Base-by-base conservation (phyloP, 1,140 invertebrate genomes). In the Pseudomyrmex concolor region DNA sequence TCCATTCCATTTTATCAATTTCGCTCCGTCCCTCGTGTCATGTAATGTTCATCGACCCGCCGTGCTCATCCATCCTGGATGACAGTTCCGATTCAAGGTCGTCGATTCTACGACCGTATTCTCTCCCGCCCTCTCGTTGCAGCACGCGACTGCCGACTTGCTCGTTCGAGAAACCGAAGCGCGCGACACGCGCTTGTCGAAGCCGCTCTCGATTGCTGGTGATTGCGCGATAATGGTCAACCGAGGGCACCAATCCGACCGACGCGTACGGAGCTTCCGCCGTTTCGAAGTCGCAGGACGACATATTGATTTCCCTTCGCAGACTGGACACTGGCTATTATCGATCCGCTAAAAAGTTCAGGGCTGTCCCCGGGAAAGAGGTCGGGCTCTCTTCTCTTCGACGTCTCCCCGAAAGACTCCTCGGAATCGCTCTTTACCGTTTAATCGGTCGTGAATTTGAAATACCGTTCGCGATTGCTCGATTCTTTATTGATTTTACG, bases 271-370 rank as follows among this genome's bases (percentile, higher is more conserved):
- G 64, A 78, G 66, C 70, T 63, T 34, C 85, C 54, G 82, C 71
- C 81, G 86, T 87, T 34, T 89, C 71, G 89, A 91, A 89, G 90
- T 89, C 86, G 63, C 88, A 92, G 91, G 89, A 92, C 90, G 78
- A 92, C 84, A 90, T 91, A 92, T 92, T 92, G 91, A 92, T 92
- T 91, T 88, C 84, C 34, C 72, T 88, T 89, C 76, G 80, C 81
- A 81, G 86, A 92, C 90, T 89, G 91, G 89, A 92, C 89, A 91
- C 87, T 90, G 83, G 84, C 77, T 76, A 86, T 89, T 92, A 93
- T 93, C 91, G 91, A 93, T 92, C 91, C 76, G 86, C 64, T 90
- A 87, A 91, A 93, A 92, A 92, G 90, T 93, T 92, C 92, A 92
- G 90, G 92, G 91, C 88, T 92, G 89, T 89, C 88, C 82, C 81